A percentile compares a stretch with the other conserved stretches of the same genome.
These are phyloP conservation scores for Anguilla obscura DNA, from an alignment of 2,797 vertebrate species.

Conservation along the genomic window DNA sequence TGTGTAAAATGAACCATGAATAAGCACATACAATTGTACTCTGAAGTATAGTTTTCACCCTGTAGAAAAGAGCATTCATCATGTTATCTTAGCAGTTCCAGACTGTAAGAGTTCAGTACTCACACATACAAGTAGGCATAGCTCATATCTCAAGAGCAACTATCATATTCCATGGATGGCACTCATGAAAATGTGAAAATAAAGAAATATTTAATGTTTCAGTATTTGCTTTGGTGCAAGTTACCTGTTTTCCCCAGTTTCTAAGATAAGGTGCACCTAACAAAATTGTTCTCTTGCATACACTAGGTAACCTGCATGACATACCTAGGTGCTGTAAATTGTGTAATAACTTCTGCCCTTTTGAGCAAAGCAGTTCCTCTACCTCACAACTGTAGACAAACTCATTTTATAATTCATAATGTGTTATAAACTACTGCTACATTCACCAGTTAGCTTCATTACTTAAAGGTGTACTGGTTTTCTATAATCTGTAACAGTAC, in stretches of 20 bases:
- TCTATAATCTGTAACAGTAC: not conserved
- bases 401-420: not conserved
- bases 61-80: not conserved
- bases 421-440: not conserved
- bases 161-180: not conserved
- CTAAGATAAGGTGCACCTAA: not conserved
- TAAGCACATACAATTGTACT: conserved; percentile 13
- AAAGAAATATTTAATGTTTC: not conserved
- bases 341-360: not conserved
- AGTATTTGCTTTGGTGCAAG: not conserved
- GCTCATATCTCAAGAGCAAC: not conserved
- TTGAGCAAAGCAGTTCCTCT: not conserved
- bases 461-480: not conserved
- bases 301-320: not conserved
- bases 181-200: not conserved
- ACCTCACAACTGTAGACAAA: not conserved
- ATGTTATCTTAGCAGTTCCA: conserved; percentile 34
- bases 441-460: not conserved
- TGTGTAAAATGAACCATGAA: not conserved
- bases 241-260: not conserved
- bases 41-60: conserved; percentile 3
- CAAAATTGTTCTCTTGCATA: not conserved
- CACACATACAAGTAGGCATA: not conserved
- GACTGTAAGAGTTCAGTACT: conserved; percentile 30
- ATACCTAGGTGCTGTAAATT: not conserved